Conservation (phyloP, 2,888 invertebrate species). For the Himalopsyche kuldschensis region DNA sequence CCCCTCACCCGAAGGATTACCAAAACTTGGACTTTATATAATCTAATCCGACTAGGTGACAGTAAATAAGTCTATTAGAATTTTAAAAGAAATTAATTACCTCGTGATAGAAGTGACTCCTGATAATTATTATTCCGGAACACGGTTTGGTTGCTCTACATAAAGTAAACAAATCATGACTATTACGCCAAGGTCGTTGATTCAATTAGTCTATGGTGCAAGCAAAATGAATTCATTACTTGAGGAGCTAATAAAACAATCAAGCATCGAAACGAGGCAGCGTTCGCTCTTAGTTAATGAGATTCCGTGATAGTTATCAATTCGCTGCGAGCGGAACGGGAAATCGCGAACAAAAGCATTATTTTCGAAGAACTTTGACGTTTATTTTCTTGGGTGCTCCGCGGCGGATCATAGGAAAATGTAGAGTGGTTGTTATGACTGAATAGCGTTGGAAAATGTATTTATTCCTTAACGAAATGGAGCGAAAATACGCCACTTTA, state of each 20-base stretch:
- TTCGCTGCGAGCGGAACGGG: conserved; percentile 9
- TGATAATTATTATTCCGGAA: background rate
- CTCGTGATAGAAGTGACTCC: background rate
- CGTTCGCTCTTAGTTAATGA: conserved; percentile 17
- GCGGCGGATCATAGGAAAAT: background rate
- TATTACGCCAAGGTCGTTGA: background rate
- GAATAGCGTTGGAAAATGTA: background rate
- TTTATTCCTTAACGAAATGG: background rate
- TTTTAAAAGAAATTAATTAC: background rate
- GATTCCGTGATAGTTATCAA: conserved; percentile 33
- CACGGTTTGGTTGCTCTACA: background rate
- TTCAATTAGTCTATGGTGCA: background rate
- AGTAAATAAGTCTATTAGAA: too few species aligned
- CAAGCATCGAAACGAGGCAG: conserved; percentile 2
- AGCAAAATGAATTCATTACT: background rate
- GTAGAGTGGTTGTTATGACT: background rate
- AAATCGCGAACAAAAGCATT: conserved; percentile 10
- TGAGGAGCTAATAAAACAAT: conserved; percentile 13
- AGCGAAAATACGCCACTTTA: background rate
- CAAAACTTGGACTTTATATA: too few species aligned
- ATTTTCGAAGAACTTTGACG: background rate
- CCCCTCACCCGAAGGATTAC: too few species aligned
- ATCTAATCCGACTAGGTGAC: too few species aligned
- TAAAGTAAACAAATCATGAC: background rate
- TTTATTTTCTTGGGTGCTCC: background rate